These are phyloP conservation scores for Daboia siamensis DNA, from an alignment of 2,113 vertebrate species.

Conservation along the genomic window DNA sequence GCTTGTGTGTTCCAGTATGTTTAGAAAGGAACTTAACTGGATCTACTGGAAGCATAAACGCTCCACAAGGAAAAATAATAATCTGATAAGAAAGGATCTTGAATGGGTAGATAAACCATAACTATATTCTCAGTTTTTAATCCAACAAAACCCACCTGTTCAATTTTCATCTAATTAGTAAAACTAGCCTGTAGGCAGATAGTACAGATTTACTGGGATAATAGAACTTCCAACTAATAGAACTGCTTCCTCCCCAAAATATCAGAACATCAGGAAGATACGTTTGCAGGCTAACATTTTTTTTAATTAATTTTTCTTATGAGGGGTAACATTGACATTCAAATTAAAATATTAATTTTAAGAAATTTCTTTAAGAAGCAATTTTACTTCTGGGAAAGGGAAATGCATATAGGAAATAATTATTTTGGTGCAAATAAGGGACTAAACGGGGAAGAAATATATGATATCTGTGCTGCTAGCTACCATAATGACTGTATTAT, in stretches of 20 bases:
- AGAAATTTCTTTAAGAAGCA: too few relatives aligned
- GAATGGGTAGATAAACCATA: background rate
- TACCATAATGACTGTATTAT: background rate
- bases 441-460: background rate
- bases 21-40: slow-evolving; percentile 12
- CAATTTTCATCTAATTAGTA: background rate
- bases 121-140: background rate
- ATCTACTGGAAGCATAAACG: background rate
- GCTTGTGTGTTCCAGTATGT: slow-evolving; percentile 17
- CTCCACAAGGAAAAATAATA: slow-evolving; percentile 23
- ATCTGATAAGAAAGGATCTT: slow-evolving; percentile 10
- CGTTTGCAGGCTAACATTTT: background rate
- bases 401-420: background rate
- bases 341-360: background rate
- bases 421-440: background rate
- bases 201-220: background rate
- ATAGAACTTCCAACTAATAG: background rate
- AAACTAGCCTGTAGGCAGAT: background rate
- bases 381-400: background rate
- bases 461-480: background rate
- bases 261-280: background rate
- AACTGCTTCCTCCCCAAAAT: background rate
- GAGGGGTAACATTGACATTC: background rate
- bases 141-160: background rate
- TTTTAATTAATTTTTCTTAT: background rate